Conservation (phyloP, 2,113 vertebrate genomes). For the Pseudorasbora parva region DNA sequence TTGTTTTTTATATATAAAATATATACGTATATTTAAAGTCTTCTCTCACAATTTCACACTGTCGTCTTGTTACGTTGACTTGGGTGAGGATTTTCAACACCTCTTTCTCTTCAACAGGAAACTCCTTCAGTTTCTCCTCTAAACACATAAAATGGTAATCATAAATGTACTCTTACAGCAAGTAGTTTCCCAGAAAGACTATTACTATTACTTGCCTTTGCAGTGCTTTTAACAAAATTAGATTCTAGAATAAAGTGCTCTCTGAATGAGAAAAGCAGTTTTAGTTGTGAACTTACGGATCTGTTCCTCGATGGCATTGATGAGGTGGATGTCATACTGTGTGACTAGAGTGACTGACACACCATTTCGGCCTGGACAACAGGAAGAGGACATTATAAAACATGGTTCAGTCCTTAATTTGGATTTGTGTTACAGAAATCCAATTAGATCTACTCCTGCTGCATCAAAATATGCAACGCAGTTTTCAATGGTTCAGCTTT, state of each 20-base stretch:
- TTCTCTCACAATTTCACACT: conserved; percentile 77
- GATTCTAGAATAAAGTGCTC: not conserved
- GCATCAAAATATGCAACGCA: no score
- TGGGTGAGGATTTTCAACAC: conserved; percentile 92
- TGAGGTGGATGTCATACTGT: conserved; percentile 95
- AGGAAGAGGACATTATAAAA: conserved; percentile 1
- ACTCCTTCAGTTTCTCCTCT: conserved; percentile 89
- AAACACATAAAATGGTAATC: conserved; percentile 27
- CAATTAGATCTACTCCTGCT: no score
- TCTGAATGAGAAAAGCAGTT: not conserved
- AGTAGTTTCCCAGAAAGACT: not conserved
- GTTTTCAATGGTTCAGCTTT: no score
- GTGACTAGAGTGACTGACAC: conserved; percentile 92
- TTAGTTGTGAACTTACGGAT: conserved; percentile 81
- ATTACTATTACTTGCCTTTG: not conserved
- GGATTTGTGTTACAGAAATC: not conserved
- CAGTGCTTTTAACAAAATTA: not conserved
- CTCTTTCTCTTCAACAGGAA: conserved; percentile 77
- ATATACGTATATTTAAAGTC: not conserved
- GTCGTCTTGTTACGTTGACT: conserved; percentile 89
- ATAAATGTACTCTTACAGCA: not conserved
- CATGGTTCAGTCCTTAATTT: not conserved
- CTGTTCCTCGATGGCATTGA: conserved; percentile 88
- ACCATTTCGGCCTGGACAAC: conserved; percentile 83
- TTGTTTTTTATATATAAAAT: not conserved